Base-by-base conservation (phyloP, 2,797 vertebrate species). In the Periparus ater region DNA sequence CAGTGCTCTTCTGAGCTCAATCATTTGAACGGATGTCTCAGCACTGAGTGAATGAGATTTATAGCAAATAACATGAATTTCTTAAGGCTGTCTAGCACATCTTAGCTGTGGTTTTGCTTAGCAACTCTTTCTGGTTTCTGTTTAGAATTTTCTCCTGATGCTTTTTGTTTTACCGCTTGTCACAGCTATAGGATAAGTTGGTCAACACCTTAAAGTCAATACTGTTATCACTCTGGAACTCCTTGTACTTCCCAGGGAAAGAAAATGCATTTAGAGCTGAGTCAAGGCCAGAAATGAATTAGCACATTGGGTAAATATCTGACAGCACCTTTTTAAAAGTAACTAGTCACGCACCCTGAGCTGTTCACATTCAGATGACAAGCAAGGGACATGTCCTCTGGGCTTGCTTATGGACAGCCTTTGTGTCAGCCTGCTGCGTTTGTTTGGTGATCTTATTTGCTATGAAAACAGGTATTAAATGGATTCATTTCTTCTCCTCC, bases 171-270 rank as follows among this genome's bases (percentile, higher is more conserved):
- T 88, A 21, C 16, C 0, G 0, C n/a, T 84, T 30, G n/a, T 65
- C 20, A 19, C 40, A 81, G 27, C 38, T 47, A 60, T 54, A 84
- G 67, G 66, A 81, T 86, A 86, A 63, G 13, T 88, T 53, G 38
- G 70, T 81, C 48, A 85, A 67, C 2, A 0, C 85, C 79, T 81
- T 91, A 48, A 92, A 93, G 85, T 94, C 85, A 94, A 88, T 40
- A 88, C 13, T 25, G 16, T 75, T 94, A 93, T 88, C 85, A 82
- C 34, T 67, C 73, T 90, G 85, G 82, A 92, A 76, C 78, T 85
- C 87, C 47, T 92, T 84, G 21, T 73, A 18, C 63, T 92, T 85
- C 21, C 62, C 45, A 78, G 70, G 3, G 45, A 95, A 83, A 94
- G 62, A 54, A 91, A 95, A 73, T 42, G 36, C 55, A 76, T 86